Evolutionary conservation across 1,140 invertebrate species (phyloP).

Genomic region (Homalodisca vitripennis): DNA sequence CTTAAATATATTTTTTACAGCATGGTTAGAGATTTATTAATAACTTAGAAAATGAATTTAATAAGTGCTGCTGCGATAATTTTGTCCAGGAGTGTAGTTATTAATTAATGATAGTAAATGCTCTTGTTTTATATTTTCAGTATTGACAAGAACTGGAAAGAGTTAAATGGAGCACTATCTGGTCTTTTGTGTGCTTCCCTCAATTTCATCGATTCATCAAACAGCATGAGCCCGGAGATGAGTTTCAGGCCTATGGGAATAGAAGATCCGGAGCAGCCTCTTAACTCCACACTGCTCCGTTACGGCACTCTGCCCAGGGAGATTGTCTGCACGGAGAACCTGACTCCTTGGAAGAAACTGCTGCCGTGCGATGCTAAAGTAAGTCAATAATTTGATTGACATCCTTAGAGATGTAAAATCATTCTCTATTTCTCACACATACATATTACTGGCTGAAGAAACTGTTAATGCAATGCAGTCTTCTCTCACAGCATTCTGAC

Average conservation of each 20-base stretch:
- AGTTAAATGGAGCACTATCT: slow-evolving; percentile 84
- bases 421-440: not conserved
- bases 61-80: too few relatives aligned
- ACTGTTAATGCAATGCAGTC: too few relatives aligned
- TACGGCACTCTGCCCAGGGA: slow-evolving; percentile 91
- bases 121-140: slow-evolving; percentile 44
- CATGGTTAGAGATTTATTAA: too few relatives aligned
- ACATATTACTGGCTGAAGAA: not conserved
- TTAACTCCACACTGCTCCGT: slow-evolving; percentile 61
- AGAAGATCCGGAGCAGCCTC: slow-evolving; percentile 47
- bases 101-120: too few relatives aligned
- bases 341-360: slow-evolving; percentile 97
- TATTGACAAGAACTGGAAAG: slow-evolving; percentile 83
- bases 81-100: too few relatives aligned
- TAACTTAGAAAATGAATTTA: too few relatives aligned
- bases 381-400: too few relatives aligned
- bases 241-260: slow-evolving; percentile 77
- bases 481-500: too few relatives aligned
- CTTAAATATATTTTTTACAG: too few relatives aligned
- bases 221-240: slow-evolving; percentile 81
- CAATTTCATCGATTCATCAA: slow-evolving; percentile 91
- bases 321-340: slow-evolving; percentile 97
- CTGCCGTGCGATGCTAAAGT: slow-evolving; percentile 86
- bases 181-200: slow-evolving; percentile 94
- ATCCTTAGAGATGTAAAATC: too few relatives aligned